These are phyloP conservation scores for Parnassius glacialis DNA, from an alignment of 2,888 invertebrate species.

Conservation along the genomic window DNA sequence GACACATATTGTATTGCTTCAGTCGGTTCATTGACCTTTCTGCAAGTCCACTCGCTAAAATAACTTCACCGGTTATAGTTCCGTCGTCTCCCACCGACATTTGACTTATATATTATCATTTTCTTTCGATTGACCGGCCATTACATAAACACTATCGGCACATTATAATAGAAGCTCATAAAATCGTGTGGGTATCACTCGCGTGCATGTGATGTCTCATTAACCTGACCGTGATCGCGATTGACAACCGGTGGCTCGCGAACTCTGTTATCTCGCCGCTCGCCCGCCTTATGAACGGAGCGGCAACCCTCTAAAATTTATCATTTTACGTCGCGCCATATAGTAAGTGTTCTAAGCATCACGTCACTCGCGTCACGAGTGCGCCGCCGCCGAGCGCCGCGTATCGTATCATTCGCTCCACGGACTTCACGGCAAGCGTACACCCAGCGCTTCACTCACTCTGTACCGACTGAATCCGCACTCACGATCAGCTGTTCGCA, in stretches of 20 bases:
- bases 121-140: neutral
- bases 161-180: conserved; percentile 28
- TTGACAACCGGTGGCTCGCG: conserved; percentile 50
- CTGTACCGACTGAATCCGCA: conserved; percentile 43
- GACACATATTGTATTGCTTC: no score
- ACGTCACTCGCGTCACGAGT: conserved; percentile 58
- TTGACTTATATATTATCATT: neutral
- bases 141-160: conserved; percentile 13
- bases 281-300: conserved; percentile 59
- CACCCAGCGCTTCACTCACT: conserved; percentile 51
- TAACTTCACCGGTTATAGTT: neutral
- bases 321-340: conserved; percentile 60
- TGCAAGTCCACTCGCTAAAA: neutral
- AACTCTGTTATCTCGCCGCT: conserved; percentile 64
- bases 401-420: conserved; percentile 73
- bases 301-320: conserved; percentile 67
- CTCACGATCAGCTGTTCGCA: conserved; percentile 66
- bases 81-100: neutral
- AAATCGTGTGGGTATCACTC: conserved; percentile 50
- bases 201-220: conserved; percentile 45
- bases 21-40: neutral
- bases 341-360: conserved; percentile 50
- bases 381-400: conserved; percentile 65
- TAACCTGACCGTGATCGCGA: conserved; percentile 57
- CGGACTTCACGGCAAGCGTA: conserved; percentile 61